Evolutionary conservation across 2,888 invertebrate genomes (phyloP), one percentile per base, ranked within the genome.

Genomic region (Macrosiphum euphorbiae): DNA sequence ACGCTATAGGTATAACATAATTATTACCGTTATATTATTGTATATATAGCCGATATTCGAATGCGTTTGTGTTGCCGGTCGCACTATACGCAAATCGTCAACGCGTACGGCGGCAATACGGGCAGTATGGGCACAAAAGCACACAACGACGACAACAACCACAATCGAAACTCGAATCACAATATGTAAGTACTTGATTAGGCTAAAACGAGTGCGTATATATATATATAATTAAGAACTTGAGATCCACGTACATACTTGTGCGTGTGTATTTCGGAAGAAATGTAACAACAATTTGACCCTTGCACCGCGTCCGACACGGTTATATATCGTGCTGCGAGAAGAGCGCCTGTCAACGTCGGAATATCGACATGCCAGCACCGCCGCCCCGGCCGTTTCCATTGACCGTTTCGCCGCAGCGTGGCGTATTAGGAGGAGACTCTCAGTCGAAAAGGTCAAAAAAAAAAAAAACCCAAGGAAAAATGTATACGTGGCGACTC

Each of bases 21-120:
- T 92, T 88, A 92, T 92, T 55, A 92, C 92, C 92, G 92, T 92
- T 92, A 92, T 92, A 92, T 92, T 88, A 44, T 55, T 24, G 44
- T 61, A 52, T 41, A 50, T 50, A 78, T 44, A 44, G 58, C 8
- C 58, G 61, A 58, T 61, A 85, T 47, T 26, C 47, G 86, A 86
- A 47, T 26, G n/a, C 41, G 41, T 89, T 44, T 41, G 16, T 84
- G 3, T n/a, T n/a, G 52, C 20, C 61, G 89, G 35, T 35, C 28
- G 89, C 47, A 44, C n/a, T 20, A 20, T 90, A 44, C 44, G 61
- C 41, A 55, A 88, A 88, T 88, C 41, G 41, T 55, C 55, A 58
- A 5, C 28, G 16, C n/a, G n/a, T n/a, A n/a, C 87, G 26, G 44
- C 87, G 26, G 44, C 78, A 78, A 11, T 16, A 78, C 35, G 84